Evolutionary conservation across 2,797 vertebrate species (phyloP), one percentile per base, ranked within the genome.

Genomic region (Vultur gryphus): DNA sequence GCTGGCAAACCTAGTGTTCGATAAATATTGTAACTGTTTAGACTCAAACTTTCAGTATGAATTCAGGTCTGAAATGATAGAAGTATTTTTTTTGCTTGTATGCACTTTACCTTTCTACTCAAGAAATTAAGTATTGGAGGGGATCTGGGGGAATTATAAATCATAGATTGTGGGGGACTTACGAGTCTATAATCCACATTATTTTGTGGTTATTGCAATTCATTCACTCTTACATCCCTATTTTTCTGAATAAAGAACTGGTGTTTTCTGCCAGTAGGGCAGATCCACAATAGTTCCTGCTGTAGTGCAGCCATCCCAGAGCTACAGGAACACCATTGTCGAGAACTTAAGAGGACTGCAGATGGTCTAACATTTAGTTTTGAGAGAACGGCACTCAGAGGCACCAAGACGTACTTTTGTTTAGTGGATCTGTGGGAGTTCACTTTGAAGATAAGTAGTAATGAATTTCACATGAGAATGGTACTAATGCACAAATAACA

Each of bases 361-460:
- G 61, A 41, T 16, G 13, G 48, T 9, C 52, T 66, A 78, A 88
- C 37, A 16, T 16, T 51, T 16, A 18, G 1, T 33, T 94, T 87
- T 64, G 39, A 48, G 81, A 70, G 25, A 91, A 41, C 3, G 5
- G 39, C 3, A 2, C 37, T 48, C 21, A 41, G 43, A 89, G 20
- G 44, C 52, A 95, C n/a, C 75, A 46, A 66, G 7, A 41, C 28
- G 37, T 2, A 37, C 13, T 62, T 90, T 18, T 39, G 49, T 54
- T 84, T 10, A 73, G 43, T 15, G 29, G 58, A 41, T 58, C 65
- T 39, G 84, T 82, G 81, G 94, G 93, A 89, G 86, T 52, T 90
- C 59, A 80, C 37, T 37, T 25, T 64, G 90, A 89, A 90, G 83
- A 15, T 2, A 61, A 91, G 25, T 16, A 65, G 43, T 55, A 58